These are phyloP conservation scores for Zaprionus taronus DNA, from an alignment of 1,140 invertebrate genomes.

Conservation along the genomic window DNA sequence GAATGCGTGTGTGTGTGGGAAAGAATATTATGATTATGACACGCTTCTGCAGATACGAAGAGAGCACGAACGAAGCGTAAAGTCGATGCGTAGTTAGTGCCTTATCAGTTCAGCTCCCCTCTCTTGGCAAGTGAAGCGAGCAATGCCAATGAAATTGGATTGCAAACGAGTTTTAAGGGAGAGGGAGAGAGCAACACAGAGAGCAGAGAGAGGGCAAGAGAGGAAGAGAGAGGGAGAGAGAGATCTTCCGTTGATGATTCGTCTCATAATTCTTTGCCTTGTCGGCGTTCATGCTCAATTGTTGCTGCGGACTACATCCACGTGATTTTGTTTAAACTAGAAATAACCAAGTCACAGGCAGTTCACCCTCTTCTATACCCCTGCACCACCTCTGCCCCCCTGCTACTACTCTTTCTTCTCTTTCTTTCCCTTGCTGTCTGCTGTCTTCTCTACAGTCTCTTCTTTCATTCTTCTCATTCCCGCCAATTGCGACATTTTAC, in stretches of 20 bases:
- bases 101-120: constrained; percentile 29
- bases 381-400: too few species aligned
- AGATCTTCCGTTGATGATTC: neutral
- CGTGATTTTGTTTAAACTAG: constrained; percentile 58
- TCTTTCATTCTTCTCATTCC: constrained; percentile 13
- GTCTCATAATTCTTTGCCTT: neutral
- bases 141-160: constrained; percentile 49
- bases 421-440: neutral
- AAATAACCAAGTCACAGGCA: constrained; percentile 55
- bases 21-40: constrained; percentile 31
- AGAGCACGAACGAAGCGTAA: constrained; percentile 6
- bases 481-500: constrained; percentile 47
- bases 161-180: constrained; percentile 26
- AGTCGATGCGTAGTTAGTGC: constrained; percentile 44
- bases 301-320: neutral
- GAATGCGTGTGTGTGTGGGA: neutral
- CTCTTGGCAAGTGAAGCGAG: neutral
- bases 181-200: neutral
- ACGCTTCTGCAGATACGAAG: constrained; percentile 33
- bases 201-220: neutral
- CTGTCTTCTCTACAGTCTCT: neutral
- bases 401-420: neutral
- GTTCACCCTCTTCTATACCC: too few species aligned
- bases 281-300: constrained; percentile 4
- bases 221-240: neutral